Evolutionary conservation across 2,888 invertebrate genomes (phyloP), one percentile per base, ranked within the genome.

Genomic region (Melanchra persicariae): DNA sequence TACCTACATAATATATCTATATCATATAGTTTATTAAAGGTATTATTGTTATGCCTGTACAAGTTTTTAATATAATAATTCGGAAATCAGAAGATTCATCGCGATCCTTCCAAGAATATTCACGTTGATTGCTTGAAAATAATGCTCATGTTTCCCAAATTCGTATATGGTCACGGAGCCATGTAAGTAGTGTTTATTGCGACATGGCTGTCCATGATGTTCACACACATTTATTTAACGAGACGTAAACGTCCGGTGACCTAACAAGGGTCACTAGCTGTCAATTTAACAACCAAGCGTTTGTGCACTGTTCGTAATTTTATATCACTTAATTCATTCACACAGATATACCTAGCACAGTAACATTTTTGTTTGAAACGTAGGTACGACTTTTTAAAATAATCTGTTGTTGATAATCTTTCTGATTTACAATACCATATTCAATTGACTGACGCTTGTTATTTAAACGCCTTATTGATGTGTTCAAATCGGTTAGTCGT

Each of bases 231-330:
- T 87, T 85, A 86, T 86, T 88, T 84, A 89, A 87, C 87, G 87
- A 90, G 87, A 88, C 85, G 84, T 84, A 80, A 85, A 85, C 89
- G 86, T 91, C 90, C 90, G 90, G 88, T 85, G 87, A 88, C 87
- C 86, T 85, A 83, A 84, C 86, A 68, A 87, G 87, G 90, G 89
- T 90, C 89, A 89, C 87, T 87, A 85, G 84, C 87, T 89, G 87
- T 88, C 89, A 88, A 86, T 88, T 87, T 82, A 79, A 85, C 84
- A 86, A 86, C 65, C 83, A 85, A 79, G 82, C 87, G 87, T 87
- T 87, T 87, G 85, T 88, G 81, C 62, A 73, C 60, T 74, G 83
- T 77, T 77, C 67, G 80, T 81, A 84, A 81, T 84, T 86, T 85
- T 79, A 79, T 77, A 79, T 83, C 81, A 79, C 69, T 79, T 82